phyloP scores from a whole-genome alignment of 2,797 vertebrate genomes.

The Hippocampus kuda region DNA sequence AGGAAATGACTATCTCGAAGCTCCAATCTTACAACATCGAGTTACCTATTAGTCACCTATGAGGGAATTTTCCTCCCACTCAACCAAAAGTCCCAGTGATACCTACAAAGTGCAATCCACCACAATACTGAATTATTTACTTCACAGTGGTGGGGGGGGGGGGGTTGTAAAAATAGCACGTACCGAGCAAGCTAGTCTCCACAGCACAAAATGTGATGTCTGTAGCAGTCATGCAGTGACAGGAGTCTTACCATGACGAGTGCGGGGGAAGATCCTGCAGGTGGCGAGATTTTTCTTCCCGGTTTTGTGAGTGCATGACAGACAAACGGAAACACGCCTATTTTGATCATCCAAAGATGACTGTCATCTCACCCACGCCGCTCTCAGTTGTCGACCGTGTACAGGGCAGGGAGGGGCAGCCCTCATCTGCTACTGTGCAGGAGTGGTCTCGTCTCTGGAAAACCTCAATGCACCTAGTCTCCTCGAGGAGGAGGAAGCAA shows the following conservation, averaged over 20 bases:
- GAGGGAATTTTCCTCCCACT: neutral
- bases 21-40: neutral
- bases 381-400: slow-evolving; percentile 4
- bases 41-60: neutral
- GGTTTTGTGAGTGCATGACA: slow-evolving; percentile 33
- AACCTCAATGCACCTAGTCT: slow-evolving; percentile 59
- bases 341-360: slow-evolving; percentile 24
- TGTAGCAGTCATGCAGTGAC: slow-evolving; percentile 1
- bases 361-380: slow-evolving; percentile 34
- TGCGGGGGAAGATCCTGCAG: slow-evolving; percentile 36
- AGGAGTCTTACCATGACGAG: slow-evolving; percentile 54
- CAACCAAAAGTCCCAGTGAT: neutral
- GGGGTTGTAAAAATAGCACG: slow-evolving; percentile 51
- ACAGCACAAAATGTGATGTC: slow-evolving; percentile 9
- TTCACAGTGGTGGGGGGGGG: slow-evolving; percentile 10
- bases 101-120: slow-evolving; percentile 14
- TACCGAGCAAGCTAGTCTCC: slow-evolving; percentile 7
- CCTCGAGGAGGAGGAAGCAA: slow-evolving; percentile 32
- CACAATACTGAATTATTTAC: slow-evolving; percentile 55
- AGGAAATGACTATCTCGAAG: neutral
- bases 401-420: slow-evolving; percentile 30
- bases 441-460: slow-evolving; percentile 50
- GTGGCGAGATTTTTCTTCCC: slow-evolving; percentile 6
- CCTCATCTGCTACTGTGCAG: slow-evolving; percentile 20
- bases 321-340: slow-evolving; percentile 12